phyloP scores from a whole-genome alignment of 2,113 vertebrate genomes.

The Chaenogobius annularis region DNA sequence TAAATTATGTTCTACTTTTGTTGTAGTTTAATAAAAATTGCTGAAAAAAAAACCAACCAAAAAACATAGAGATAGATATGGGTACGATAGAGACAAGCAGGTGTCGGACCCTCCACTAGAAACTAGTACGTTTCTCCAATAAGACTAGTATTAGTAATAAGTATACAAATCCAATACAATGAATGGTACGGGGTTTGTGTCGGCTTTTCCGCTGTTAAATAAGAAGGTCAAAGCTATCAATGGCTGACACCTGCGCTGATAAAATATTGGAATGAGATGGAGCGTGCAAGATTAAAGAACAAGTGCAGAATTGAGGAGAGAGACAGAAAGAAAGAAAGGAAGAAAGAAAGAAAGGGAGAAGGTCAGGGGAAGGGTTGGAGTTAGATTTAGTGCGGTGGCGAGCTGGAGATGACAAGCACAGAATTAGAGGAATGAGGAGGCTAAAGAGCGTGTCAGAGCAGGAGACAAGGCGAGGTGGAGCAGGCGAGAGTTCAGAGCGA shows the following conservation, averaged over 20 bases:
- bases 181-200: background rate
- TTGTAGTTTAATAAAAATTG: no score
- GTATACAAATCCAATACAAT: background rate
- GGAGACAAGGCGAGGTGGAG: background rate
- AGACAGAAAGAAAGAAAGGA: background rate
- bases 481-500: background rate
- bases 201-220: conserved; percentile 13
- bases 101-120: no score
- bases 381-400: background rate
- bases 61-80: no score
- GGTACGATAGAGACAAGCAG: no score
- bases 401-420: background rate
- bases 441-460: background rate
- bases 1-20: no score
- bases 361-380: conserved; percentile 14
- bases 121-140: background rate
- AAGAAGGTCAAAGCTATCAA: conserved; percentile 46
- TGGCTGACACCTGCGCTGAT: conserved; percentile 15
- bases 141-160: background rate
- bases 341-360: conserved; percentile 5
- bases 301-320: conserved; percentile 8
- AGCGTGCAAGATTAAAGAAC: conserved; percentile 11
- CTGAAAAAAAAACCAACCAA: no score
- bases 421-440: background rate
- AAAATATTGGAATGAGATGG: conserved; percentile 8